Conservation (phyloP, 2,113 vertebrate species). For the Gallinago jamesoni region DNA sequence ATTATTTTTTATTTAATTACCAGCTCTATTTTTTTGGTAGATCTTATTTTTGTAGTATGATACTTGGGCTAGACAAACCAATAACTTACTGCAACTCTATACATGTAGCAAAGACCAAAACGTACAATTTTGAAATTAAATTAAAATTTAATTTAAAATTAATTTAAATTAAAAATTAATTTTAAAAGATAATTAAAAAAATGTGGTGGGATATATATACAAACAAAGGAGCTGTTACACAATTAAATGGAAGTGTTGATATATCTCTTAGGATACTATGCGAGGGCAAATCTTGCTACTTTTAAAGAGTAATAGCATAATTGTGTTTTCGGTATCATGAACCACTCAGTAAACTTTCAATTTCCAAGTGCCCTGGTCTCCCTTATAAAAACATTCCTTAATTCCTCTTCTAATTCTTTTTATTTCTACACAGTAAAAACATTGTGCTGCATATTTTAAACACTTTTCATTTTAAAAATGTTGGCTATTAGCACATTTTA, state of each 20-base stretch:
- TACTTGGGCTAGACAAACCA: neutral
- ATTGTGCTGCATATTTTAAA: neutral
- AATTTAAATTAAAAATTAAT: too few relatives aligned
- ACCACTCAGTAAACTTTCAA: neutral
- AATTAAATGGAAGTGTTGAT: neutral
- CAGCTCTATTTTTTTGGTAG: neutral
- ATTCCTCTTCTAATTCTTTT: neutral
- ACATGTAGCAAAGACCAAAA: neutral
- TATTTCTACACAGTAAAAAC: neutral
- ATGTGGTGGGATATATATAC: rapidly evolving
- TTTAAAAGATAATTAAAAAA: neutral
- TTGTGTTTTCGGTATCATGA: neutral
- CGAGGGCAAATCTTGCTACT: neutral
- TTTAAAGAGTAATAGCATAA: neutral
- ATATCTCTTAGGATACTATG: neutral
- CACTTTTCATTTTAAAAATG: neutral
- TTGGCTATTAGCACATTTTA: neutral
- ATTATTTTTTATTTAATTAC: neutral
- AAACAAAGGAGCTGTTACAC: neutral
- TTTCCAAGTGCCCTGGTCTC: neutral
- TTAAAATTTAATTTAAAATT: too few relatives aligned
- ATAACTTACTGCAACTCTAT: neutral
- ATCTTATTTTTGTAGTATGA: neutral
- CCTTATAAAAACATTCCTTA: neutral
- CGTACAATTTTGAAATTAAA: too few relatives aligned